These are phyloP conservation scores for Cotesia congregata DNA, from an alignment of 2,888 invertebrate species.

Conservation along the genomic window DNA sequence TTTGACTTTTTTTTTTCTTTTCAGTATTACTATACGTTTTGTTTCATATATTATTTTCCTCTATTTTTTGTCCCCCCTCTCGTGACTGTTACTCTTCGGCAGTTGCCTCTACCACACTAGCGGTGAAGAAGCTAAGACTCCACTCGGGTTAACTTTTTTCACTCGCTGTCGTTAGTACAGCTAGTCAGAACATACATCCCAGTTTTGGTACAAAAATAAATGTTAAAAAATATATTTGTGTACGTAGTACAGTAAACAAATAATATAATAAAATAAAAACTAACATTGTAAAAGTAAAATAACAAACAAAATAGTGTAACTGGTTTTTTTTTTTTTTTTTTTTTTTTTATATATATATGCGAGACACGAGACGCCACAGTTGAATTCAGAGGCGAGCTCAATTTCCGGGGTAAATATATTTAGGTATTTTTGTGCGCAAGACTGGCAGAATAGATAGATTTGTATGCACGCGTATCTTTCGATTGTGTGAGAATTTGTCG, in stretches of 20 bases:
- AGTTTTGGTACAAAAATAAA: background rate
- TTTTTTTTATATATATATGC: background rate
- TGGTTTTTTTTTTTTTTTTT: background rate
- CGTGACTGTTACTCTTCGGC: background rate
- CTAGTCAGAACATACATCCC: background rate
- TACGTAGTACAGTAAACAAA: background rate
- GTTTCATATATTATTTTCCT: slow-evolving; percentile 8
- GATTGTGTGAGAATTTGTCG: slow-evolving; percentile 24
- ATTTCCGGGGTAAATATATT: slow-evolving; percentile 16
- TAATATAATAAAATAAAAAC: background rate
- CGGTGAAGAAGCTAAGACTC: background rate
- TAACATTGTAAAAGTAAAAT: background rate
- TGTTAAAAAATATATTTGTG: background rate
- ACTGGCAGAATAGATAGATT: slow-evolving; percentile 28
- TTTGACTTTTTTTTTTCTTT: slow-evolving; percentile 16
- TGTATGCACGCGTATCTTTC: slow-evolving; percentile 22
- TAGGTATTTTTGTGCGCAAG: slow-evolving; percentile 28
- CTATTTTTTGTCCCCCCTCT: background rate
- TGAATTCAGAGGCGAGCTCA: slow-evolving; percentile 17
- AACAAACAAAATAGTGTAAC: background rate
- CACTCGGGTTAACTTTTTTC: background rate
- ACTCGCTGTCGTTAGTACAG: background rate
- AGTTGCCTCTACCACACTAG: background rate
- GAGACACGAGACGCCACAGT: slow-evolving; percentile 21
- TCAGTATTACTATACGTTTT: background rate